Evolutionary conservation across 2,113 vertebrate genomes (phyloP).

Genomic region (Sphaerodactylus townsendi): DNA sequence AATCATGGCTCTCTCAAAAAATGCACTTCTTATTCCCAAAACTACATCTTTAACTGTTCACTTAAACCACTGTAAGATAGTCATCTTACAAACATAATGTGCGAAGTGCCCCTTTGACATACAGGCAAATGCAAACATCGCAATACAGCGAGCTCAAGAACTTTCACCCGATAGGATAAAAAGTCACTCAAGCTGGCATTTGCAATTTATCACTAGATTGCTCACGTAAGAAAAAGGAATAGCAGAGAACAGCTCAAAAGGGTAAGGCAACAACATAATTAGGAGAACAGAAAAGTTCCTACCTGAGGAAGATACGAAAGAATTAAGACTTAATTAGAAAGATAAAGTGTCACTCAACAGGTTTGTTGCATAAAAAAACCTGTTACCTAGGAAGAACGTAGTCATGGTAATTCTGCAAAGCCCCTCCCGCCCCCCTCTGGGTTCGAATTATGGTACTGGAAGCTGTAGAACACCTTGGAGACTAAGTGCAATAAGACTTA

Average conservation of each 20-base stretch:
- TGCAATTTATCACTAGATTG: neutral
- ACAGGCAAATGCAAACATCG: neutral
- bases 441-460: neutral
- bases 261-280: neutral
- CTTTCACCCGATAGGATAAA: neutral
- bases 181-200: neutral
- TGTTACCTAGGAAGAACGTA: neutral
- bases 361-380: slow-evolving; percentile 2
- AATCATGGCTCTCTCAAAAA: neutral
- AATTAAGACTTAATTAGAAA: neutral
- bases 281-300: neutral
- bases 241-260: neutral
- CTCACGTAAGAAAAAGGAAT: neutral
- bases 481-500: neutral
- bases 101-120: neutral
- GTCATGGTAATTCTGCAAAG: neutral
- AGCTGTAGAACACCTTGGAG: neutral
- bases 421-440: no score
- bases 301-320: slow-evolving; percentile 23
- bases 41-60: neutral
- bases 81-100: neutral
- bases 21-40: no score
- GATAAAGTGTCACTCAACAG: slow-evolving; percentile 13
- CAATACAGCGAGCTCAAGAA: neutral
- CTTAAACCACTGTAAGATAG: neutral